These are phyloP conservation scores for Antrozous pallidus DNA, from an alignment of 2,797 vertebrate species.

Conservation along the genomic window DNA sequence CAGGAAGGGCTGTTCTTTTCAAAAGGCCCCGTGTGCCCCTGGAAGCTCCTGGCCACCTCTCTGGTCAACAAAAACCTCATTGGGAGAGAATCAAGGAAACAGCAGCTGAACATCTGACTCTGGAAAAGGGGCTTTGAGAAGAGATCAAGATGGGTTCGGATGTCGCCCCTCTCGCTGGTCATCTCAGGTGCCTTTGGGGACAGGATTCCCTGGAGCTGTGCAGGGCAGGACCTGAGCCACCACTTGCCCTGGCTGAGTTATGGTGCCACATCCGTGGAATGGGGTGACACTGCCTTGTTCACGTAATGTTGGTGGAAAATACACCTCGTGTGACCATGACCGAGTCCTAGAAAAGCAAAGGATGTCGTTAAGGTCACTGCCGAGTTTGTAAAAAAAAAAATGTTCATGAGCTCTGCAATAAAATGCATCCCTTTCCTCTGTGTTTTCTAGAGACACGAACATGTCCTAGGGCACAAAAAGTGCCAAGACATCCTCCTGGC, in stretches of 20 bases:
- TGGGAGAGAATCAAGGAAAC: background rate
- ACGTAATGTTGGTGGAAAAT: background rate
- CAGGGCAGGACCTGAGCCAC: too few species aligned
- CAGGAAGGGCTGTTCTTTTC: background rate
- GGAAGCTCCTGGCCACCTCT: background rate
- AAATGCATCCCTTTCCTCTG: background rate
- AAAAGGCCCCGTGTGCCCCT: background rate
- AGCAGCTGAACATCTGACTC: background rate
- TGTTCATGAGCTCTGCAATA: background rate
- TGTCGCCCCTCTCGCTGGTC: background rate
- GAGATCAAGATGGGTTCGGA: background rate
- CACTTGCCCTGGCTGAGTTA: accelerated
- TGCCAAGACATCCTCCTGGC: background rate
- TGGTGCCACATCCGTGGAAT: background rate
- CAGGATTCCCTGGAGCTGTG: background rate
- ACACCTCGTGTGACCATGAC: background rate
- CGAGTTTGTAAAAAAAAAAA: background rate
- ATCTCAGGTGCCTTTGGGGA: background rate
- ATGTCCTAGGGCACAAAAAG: background rate
- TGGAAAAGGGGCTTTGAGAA: background rate
- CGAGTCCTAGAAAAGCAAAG: background rate
- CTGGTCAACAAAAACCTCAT: background rate
- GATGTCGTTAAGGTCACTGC: background rate
- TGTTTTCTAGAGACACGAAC: background rate
- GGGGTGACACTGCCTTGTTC: background rate